Base-by-base conservation (phyloP, 2,113 vertebrate species). In the Bubo blakistoni region DNA sequence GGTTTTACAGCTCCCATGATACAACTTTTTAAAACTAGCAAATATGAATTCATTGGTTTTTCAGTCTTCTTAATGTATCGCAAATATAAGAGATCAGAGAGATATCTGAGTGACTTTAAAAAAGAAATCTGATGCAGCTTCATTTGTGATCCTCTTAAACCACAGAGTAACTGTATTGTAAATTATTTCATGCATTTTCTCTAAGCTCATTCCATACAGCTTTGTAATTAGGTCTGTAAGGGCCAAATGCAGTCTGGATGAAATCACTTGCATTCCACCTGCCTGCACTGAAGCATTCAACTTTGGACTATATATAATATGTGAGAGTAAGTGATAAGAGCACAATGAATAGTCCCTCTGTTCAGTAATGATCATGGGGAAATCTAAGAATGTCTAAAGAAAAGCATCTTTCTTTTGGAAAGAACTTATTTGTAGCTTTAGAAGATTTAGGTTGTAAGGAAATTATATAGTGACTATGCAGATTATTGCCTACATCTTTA, bases 241-340 rank as follows among this genome's bases (percentile, higher is more conserved):
- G 84, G 78, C 81, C 27, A 58, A 88, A 59, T 76, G 73, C 52
- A 72, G 83, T 76, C 88, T 91, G 69, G 73, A 91, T 94, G 73
- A 94, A 92, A 89, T 94, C 46, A 42, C 49, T 92, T 76, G 61
- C 83, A 80, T 97, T 95, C 92, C 88, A 95, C 92, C 86, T 97
- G 91, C 92, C 74, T 57, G 47, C 44, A 19, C 25, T 80, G 72
- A 81, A 81, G 90, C 88, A 69, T n/a, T n/a, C n/a, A n/a, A 29
- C 77, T 62, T 81, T 72, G 57, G 83, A 32, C 88, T 87, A 67
- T 57, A 55, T 81, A 21, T 79, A 72, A 63, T 62, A 20, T 19
- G 49, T 79, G 77, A 24, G 46, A 47, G 16, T 83, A 22, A 92
- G 46, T 19, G 80, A 61, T 59, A 52, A 72, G 25, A 84, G 91